Evolutionary conservation across 1,140 invertebrate species (phyloP).

Genomic region (Meteorus sp.): DNA sequence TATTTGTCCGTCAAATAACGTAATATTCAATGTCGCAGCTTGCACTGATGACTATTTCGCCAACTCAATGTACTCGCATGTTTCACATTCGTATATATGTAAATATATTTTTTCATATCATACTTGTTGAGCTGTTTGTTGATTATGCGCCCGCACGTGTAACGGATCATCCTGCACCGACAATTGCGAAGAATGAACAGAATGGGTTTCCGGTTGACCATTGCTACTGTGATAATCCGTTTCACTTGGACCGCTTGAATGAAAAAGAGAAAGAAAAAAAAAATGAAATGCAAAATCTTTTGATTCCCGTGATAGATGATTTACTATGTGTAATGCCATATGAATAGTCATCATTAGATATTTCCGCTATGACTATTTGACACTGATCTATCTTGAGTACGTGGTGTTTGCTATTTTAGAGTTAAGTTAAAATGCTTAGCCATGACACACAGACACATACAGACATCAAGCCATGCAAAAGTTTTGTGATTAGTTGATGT

Average conservation of each 20-base stretch:
- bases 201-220: constrained; percentile 63
- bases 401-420: neutral
- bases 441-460: too few species aligned
- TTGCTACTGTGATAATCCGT: constrained; percentile 61
- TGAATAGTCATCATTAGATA: neutral
- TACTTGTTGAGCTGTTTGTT: constrained; percentile 66
- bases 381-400: neutral
- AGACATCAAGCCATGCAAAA: constrained; percentile 1
- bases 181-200: constrained; percentile 62
- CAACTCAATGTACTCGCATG: too few species aligned
- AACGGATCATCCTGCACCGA: constrained; percentile 62
- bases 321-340: constrained; percentile 62
- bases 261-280: constrained; percentile 8
- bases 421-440: neutral
- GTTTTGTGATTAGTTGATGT: constrained; percentile 29
- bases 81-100: too few species aligned
- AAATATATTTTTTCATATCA: constrained; percentile 23
- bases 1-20: too few species aligned
- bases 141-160: constrained; percentile 62
- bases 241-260: constrained; percentile 54
- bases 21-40: too few species aligned
- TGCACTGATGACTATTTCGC: too few species aligned
- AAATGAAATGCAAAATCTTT: neutral
- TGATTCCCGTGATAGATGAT: constrained; percentile 29
- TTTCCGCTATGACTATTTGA: too few species aligned